Evolutionary conservation across 2,113 vertebrate species (phyloP).

Genomic region (Glaucomys volans): DNA sequence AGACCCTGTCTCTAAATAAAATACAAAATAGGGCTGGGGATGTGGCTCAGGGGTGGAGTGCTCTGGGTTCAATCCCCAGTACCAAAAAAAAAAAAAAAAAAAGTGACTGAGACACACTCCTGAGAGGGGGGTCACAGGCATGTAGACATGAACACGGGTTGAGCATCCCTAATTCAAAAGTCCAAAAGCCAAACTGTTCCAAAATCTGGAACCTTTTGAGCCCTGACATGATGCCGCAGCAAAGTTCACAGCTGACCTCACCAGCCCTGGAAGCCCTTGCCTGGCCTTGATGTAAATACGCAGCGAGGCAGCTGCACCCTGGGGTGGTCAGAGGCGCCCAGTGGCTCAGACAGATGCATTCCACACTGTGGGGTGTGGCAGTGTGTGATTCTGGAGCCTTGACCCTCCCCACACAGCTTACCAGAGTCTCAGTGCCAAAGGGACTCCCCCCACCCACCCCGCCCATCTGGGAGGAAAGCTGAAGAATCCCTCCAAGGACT

Average conservation of each 20-base stretch:
- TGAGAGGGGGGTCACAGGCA: neutral
- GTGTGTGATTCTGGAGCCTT: neutral
- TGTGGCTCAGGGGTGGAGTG: too few relatives aligned
- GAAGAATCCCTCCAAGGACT: neutral
- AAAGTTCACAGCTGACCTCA: neutral
- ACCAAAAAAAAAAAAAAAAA: too few relatives aligned
- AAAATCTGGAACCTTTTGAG: neutral
- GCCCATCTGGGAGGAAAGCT: neutral
- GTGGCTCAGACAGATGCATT: neutral
- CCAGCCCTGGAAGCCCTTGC: too few relatives aligned
- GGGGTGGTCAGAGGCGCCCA: too few relatives aligned
- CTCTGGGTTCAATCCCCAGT: too few relatives aligned
- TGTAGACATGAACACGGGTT: too few relatives aligned
- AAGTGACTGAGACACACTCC: neutral
- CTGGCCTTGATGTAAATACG: rapidly evolving
- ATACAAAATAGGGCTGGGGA: too few relatives aligned
- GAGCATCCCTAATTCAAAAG: neutral
- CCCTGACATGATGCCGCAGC: neutral
- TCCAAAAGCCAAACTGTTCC: neutral
- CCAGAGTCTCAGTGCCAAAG: too few relatives aligned
- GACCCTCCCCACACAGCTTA: neutral
- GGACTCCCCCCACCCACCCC: too few relatives aligned
- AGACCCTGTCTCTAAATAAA: too few relatives aligned
- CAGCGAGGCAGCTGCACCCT: neutral
- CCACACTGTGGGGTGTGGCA: neutral